These are phyloP conservation scores for Gambelia wislizenii DNA, from an alignment of 2,797 vertebrate genomes.

Conservation along the genomic window DNA sequence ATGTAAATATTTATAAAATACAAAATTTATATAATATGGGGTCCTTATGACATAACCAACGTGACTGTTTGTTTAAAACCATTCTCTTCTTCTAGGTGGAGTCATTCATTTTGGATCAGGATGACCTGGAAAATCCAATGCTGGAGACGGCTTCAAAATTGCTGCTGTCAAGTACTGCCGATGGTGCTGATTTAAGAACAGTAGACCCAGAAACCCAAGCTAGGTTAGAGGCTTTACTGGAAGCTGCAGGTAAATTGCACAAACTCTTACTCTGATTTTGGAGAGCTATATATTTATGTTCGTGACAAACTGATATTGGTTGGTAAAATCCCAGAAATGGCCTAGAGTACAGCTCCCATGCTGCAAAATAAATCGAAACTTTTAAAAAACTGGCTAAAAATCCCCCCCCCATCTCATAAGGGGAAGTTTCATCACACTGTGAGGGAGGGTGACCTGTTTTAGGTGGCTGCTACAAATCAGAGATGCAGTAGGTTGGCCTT, in stretches of 20 bases:
- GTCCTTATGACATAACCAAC: not conserved
- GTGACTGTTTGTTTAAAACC: not conserved
- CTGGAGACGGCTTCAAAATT: slow-evolving; percentile 86
- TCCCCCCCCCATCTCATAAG: no score
- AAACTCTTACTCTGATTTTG: slow-evolving; percentile 4
- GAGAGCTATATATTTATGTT: not conserved
- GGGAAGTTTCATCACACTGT: no score
- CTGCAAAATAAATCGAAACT: no score
- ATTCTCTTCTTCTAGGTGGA: slow-evolving; percentile 78
- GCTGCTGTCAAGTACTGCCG: slow-evolving; percentile 83
- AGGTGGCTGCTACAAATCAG: not conserved
- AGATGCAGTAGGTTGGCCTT: not conserved
- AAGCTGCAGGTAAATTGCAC: slow-evolving; percentile 80
- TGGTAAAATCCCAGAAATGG: not conserved
- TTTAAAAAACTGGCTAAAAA: no score
- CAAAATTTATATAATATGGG: not conserved
- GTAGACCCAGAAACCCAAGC: slow-evolving; percentile 87
- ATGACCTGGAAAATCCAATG: slow-evolving; percentile 87
- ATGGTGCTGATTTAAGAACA: slow-evolving; percentile 85
- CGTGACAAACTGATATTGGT: not conserved
- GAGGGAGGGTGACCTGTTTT: no score
- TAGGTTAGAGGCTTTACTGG: slow-evolving; percentile 85
- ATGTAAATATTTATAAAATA: not conserved
- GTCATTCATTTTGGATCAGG: slow-evolving; percentile 87
- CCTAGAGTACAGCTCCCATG: no score